Base-by-base conservation (phyloP, 2,797 vertebrate genomes). In the Somateria mollissima region DNA sequence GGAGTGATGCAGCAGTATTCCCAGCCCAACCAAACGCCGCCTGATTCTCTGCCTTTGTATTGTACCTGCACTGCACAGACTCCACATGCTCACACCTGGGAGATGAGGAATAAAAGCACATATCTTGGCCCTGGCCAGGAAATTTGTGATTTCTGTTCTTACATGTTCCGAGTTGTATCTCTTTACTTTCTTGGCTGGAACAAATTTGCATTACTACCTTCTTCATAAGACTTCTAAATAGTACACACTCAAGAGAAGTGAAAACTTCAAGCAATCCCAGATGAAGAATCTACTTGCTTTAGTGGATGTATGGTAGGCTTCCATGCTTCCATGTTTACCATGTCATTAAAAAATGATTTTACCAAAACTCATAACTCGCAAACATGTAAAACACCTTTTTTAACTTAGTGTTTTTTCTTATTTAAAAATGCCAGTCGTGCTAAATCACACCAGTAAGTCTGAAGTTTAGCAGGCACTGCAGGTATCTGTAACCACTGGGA, bases 161-260 rank as follows among this genome's bases (percentile, higher is more conserved):
- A 13, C 10, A 12, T 85, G 34, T 67, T 90, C 67, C 82, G 28
- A 41, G 5, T 66, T 85, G 62, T 71, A 66, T 24, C 37, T 88
- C 3, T 61, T 87, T 88, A 32, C 30, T 82, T 77, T 53, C 78
- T 37, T 87, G 32, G 4, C 77, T 94, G 49, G 36, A 90, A 60
- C 8, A 82, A 79, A 76, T 2, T 5, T 37, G 19, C 66, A 13
- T 76, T 64, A 30, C 36, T 95, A 24, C 53, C 24, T 74, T 87
- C 87, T 80, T 66, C 27, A 6, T 62, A 18, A 66, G 66, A 75
- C 17, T 84, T 53, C 21, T 32, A 77, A 30, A n/a, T 76, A 62
- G n/a, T 72, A 21, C 1, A 11, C 7, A 54, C 14, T 78, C 76
- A 67, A 9, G 27, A 79, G 41, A 79, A 66, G 37, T 16, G 54